Conservation (phyloP, 2,797 vertebrate species). For the Australoheros facetus region DNA sequence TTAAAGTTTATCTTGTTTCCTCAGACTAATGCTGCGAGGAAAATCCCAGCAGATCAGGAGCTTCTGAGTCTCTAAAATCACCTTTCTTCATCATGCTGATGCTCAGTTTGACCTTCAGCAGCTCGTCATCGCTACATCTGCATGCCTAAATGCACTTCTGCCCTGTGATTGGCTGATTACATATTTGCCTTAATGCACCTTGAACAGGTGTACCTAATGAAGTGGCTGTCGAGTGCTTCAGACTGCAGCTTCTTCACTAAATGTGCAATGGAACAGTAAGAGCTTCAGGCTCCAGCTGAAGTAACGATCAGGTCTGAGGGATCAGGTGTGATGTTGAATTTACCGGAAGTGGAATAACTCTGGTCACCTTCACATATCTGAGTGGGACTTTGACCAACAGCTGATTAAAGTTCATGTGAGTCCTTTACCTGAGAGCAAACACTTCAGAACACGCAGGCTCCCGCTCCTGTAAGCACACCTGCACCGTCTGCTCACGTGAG, state of each 20-base stretch:
- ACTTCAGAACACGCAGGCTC: background rate
- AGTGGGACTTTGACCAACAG: background rate
- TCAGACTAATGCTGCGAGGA: no score
- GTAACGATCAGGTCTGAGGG: no score
- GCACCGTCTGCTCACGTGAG: background rate
- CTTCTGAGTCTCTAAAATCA: background rate
- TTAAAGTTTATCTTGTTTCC: no score
- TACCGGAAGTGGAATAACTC: background rate
- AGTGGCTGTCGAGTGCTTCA: background rate
- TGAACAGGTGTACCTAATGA: background rate
- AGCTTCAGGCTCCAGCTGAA: no score
- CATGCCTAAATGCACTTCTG: background rate
- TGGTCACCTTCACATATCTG: background rate
- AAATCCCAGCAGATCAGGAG: background rate
- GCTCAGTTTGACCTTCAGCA: background rate
- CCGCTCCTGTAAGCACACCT: background rate
- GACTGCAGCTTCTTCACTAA: no score
- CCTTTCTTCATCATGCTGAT: background rate
- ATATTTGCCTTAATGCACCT: background rate
- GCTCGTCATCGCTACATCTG: no score
- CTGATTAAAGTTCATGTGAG: background rate
- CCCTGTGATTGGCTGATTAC: fast-evolving
- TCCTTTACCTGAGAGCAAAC: background rate
- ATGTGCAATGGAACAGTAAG: no score
- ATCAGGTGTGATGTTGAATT: background rate